Evolutionary conservation across 1,140 invertebrate genomes (phyloP), one percentile per base, ranked within the genome.

Genomic region (Phocides pigmalion): DNA sequence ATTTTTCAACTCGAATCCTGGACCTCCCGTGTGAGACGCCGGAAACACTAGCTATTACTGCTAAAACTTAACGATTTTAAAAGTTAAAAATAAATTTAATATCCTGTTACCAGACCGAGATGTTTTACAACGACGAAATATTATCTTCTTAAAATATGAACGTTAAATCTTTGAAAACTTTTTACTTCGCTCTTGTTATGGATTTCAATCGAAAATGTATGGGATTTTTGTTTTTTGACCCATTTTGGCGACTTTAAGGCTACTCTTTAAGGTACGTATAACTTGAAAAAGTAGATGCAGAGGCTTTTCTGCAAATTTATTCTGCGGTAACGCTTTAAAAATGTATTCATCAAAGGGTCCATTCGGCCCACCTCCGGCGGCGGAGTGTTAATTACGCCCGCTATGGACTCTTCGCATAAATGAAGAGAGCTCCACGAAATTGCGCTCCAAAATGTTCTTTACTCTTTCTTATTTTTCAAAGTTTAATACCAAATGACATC

Each of bases 341-440:
- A 56, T 56, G 53, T 56, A 56, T 56, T 56, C 53, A 59, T 68
- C 66, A 68, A 68, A 68, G 66, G 42, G 53, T 17, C 37, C 53
- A 16, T 22, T 47, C 20, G 51, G 37, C 51, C 51, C 50, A 66
- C 58, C 64, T 62, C 49, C 50, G 25, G 17, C 50, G 19, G 51
- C 46, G 42, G 64, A 68, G 62, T 68, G 62, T 68, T 68, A 68
- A 68, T 68, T 68, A 64, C 66, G 19, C 46, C 44, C 54, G 39
- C 53, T 61, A 22, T 22, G 51, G 50, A 63, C 61, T 58, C 61
- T 56, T 20, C 53, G 25, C 66, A 64, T 64, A 53, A 68, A 68
- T 64, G 66, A 58, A 59, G 47, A 58, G 53, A 64, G 41, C 64
- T 66, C 32, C 12, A 59, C 44, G 64, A 66, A 63, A 64, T 63